A percentile compares a stretch with the other conserved stretches of the same genome.
Conservation (phyloP, 2,888 invertebrate genomes). For the Andrena praecox region DNA sequence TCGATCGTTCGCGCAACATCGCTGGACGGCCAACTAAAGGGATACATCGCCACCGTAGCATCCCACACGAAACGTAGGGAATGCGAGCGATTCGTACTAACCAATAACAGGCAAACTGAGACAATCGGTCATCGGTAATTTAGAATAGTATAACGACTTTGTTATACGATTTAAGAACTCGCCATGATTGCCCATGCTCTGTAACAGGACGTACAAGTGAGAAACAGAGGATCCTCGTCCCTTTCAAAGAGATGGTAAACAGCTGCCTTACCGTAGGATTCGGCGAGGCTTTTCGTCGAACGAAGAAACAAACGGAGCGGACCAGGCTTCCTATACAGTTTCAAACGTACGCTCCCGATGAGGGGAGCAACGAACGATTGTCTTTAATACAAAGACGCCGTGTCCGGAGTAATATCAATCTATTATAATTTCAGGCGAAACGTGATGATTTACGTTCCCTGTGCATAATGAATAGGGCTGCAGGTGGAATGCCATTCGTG, state of each 20-base stretch:
- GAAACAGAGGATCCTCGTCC: background rate
- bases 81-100: constrained; percentile 83
- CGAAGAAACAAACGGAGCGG: background rate
- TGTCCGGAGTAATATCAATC: background rate
- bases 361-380: background rate
- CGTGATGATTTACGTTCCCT: constrained; percentile 32
- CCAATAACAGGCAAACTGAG: constrained; percentile 93
- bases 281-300: constrained; percentile 84
- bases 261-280: constrained; percentile 86
- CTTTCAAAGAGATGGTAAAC: constrained; percentile 14
- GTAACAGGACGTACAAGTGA: constrained; percentile 71
- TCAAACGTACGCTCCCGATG: background rate
- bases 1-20: background rate
- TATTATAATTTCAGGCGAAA: constrained; percentile 32
- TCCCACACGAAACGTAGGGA: background rate
- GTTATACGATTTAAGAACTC: constrained; percentile 93
- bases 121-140: constrained; percentile 90
- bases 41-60: no score
- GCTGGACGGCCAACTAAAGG: background rate
- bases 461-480: constrained; percentile 40
- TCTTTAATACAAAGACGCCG: background rate
- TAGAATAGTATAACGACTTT: constrained; percentile 95
- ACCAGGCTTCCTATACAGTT: background rate
- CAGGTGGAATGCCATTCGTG: constrained; percentile 32
- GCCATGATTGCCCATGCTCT: constrained; percentile 90